Base-by-base conservation (phyloP, 2,888 invertebrate genomes). In the Cosmia trapezina region DNA sequence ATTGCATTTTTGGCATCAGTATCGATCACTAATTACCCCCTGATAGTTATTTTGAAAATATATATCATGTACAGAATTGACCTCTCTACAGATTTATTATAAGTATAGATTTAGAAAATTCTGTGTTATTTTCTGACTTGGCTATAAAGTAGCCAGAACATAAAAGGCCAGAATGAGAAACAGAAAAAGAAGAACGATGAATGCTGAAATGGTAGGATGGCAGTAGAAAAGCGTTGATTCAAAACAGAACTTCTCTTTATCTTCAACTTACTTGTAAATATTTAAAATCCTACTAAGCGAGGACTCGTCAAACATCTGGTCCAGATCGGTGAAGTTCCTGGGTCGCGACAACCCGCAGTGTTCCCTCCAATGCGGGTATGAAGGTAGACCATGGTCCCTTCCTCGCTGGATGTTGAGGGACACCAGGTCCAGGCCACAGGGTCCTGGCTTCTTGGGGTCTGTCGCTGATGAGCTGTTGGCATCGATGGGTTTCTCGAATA, bases 371-470 rank as follows among this genome's bases (percentile, higher is more conserved):
- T 96, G 96, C 0, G 97, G 97, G 93, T 99, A 99, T 0, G 97
- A 94, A 0, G 98, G 98, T 72, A 99, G 94, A 0, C 98, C 99
- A 91, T 99, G 98, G 95, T 99, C 99, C 1, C 99, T 94, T 0
- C 98, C 98, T 51, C 98, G 97, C 93, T 99, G 98, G 87, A 99
- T 98, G 93, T 99, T 98, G 78, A 98, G 95, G 0, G 98, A 98
- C 0, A 98, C 98, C 88, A 99, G 95, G 95, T 99, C 99, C 72
- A 98, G 95, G 0, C 98, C 98, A 84, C 97, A 98, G 0, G 97
- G 94, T 0, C 88, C 86, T 0, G 83, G 75, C 60, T 80, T 87
- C 78, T 63, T 80, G 9, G 74, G 9, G 2, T 1, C 28, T 4
- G 19, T 3, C 85, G 75, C 37, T 3, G 89, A 83, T 7, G 80